Percentiles rank a stretch among this genome's conserved stretches.
These are phyloP conservation scores for Diadophis punctatus DNA, from an alignment of 2,113 vertebrate genomes.

Conservation along the genomic window DNA sequence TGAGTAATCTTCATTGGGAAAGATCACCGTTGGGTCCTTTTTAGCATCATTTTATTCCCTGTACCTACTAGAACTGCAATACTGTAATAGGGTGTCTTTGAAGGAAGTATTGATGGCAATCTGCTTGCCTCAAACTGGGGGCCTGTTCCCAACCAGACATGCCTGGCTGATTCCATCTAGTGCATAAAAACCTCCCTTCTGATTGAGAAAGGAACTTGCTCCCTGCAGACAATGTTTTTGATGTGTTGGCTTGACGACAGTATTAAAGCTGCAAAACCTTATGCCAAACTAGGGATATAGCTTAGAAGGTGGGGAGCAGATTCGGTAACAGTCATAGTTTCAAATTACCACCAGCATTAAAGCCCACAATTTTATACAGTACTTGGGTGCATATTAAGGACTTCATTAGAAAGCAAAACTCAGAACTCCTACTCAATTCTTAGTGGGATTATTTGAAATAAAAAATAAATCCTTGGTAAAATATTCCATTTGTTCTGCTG, in stretches of 20 bases:
- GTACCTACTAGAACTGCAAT: neutral
- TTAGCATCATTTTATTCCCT: neutral
- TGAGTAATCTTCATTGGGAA: neutral
- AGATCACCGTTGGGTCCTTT: neutral
- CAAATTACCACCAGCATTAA: neutral
- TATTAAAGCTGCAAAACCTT: neutral
- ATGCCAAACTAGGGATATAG: neutral
- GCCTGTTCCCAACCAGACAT: neutral
- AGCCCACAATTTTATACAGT: neutral
- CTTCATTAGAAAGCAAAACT: neutral
- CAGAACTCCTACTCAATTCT: neutral
- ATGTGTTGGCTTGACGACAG: neutral
- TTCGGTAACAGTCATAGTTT: neutral
- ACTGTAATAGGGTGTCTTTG: neutral
- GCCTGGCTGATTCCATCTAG: neutral
- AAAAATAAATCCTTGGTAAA: neutral
- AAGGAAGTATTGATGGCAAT: neutral
- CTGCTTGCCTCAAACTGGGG: neutral
- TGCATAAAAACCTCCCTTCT: neutral
- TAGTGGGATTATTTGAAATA: neutral
- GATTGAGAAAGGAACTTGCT: neutral
- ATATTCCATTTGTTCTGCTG: neutral
- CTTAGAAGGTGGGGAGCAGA: neutral
- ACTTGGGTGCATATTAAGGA: neutral
- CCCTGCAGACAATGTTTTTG: neutral